Percentiles rank a stretch among this genome's conserved stretches.
Conservation (phyloP, 2,888 invertebrate genomes). For the Smittia sp. region DNA sequence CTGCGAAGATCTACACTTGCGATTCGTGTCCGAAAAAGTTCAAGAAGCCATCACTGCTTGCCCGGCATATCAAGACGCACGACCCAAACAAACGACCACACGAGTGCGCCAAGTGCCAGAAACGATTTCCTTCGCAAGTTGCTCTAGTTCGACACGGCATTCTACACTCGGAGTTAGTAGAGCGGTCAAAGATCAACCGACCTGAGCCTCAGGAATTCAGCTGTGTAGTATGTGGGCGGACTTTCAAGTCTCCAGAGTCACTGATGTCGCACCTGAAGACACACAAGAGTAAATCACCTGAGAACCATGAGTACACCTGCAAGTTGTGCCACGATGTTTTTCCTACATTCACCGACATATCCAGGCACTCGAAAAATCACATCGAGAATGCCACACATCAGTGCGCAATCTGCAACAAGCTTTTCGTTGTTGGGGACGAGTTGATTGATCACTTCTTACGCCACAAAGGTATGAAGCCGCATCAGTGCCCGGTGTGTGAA, state of each 20-base stretch:
- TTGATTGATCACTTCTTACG: constrained; percentile 59
- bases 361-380: constrained; percentile 58
- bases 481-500: constrained; percentile 59
- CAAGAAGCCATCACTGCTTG: constrained; percentile 22
- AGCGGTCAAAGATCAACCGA: constrained; percentile 10
- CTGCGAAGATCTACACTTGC: neutral
- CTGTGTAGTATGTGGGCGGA: constrained; percentile 58
- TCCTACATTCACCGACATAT: constrained; percentile 52
- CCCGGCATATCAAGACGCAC: constrained; percentile 20
- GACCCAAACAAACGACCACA: neutral
- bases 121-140: constrained; percentile 11
- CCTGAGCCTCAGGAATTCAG: constrained; percentile 45
- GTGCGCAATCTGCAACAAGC: constrained; percentile 60
- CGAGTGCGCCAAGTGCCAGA: constrained; percentile 21
- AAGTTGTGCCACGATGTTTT: constrained; percentile 56
- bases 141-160: constrained; percentile 45
- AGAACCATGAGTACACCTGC: constrained; percentile 49
- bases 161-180: constrained; percentile 45
- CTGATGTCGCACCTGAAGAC: constrained; percentile 55
- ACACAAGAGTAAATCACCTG: constrained; percentile 46
- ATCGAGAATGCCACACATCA: constrained; percentile 55
- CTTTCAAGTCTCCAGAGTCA: constrained; percentile 57
- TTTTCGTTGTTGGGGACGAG: constrained; percentile 60
- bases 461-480: constrained; percentile 60
- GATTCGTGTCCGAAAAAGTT: constrained; percentile 19